Conservation (phyloP, 2,888 invertebrate species). For the Lacanobia oleracea region DNA sequence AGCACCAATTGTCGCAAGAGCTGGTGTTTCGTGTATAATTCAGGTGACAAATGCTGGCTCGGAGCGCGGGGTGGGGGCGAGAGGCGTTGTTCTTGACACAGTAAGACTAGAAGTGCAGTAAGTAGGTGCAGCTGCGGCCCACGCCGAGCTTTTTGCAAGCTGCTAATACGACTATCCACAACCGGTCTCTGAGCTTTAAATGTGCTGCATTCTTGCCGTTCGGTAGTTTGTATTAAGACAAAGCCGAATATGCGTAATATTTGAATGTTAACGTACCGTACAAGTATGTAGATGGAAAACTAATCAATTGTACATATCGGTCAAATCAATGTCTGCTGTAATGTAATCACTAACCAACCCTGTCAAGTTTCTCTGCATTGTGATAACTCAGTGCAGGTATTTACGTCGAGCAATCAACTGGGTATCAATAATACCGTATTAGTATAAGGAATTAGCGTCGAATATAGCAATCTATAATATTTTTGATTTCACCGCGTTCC, state of each 20-base stretch:
- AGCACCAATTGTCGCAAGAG: constrained; percentile 74
- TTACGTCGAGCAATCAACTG: neutral
- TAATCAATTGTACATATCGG: constrained; percentile 9
- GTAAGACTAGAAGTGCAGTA: constrained; percentile 91
- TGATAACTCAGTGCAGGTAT: neutral
- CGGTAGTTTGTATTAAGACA: constrained; percentile 51
- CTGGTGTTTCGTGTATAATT: constrained; percentile 73
- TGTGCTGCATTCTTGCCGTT: constrained; percentile 65
- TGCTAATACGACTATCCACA: constrained; percentile 75
- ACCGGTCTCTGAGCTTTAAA: constrained; percentile 73
- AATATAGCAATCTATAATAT: constrained; percentile 57
- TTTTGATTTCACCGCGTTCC: constrained; percentile 73
- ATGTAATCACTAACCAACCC: constrained; percentile 12
- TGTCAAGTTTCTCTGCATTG: constrained; percentile 10
- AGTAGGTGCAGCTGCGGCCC: constrained; percentile 89
- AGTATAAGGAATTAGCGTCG: constrained; percentile 17
- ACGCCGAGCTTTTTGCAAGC: constrained; percentile 87
- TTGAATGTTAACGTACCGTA: neutral
- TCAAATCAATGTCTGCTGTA: constrained; percentile 27
- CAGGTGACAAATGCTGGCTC: constrained; percentile 75
- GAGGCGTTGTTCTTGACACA: constrained; percentile 90
- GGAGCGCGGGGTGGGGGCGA: constrained; percentile 81
- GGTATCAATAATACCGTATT: neutral
- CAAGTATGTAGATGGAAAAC: constrained; percentile 11
- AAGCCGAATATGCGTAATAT: constrained; percentile 26